A percentile compares a stretch with the other conserved stretches of the same genome.
Conservation (phyloP, 2,113 vertebrate species). For the Plestiodon gilberti region DNA sequence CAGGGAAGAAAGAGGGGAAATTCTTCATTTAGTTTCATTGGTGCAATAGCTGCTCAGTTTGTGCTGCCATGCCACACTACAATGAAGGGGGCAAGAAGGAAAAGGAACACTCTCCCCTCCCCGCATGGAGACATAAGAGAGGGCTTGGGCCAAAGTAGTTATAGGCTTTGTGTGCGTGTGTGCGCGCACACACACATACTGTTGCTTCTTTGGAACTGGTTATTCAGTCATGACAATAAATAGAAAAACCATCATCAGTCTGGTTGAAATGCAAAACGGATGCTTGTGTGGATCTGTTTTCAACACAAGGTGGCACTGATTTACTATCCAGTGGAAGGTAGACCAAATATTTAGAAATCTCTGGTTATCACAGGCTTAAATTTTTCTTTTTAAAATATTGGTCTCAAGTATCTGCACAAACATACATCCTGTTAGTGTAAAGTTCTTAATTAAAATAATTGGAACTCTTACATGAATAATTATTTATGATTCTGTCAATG, state of each 20-base stretch:
- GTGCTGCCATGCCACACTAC: too few species aligned
- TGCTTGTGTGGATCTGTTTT: not conserved
- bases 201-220: too few species aligned
- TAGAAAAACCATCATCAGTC: not conserved
- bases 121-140: too few species aligned
- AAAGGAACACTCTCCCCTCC: too few species aligned
- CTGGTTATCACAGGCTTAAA: not conserved
- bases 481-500: not conserved
- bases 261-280: not conserved
- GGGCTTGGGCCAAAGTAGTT: too few species aligned
- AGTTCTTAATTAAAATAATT: not conserved
- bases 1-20: too few species aligned
- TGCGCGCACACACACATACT: too few species aligned
- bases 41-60: too few species aligned
- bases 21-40: too few species aligned
- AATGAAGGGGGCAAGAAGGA: too few species aligned
- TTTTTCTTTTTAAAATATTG: not conserved
- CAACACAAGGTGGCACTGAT: slow-evolving; percentile 7
- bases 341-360: not conserved
- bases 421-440: not conserved
- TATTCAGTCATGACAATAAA: too few species aligned
- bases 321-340: not conserved
- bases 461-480: not conserved
- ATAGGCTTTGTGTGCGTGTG: too few species aligned
- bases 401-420: not conserved